phyloP scores from a whole-genome alignment of 1,140 invertebrate genomes.

The Dryas iulia region DNA sequence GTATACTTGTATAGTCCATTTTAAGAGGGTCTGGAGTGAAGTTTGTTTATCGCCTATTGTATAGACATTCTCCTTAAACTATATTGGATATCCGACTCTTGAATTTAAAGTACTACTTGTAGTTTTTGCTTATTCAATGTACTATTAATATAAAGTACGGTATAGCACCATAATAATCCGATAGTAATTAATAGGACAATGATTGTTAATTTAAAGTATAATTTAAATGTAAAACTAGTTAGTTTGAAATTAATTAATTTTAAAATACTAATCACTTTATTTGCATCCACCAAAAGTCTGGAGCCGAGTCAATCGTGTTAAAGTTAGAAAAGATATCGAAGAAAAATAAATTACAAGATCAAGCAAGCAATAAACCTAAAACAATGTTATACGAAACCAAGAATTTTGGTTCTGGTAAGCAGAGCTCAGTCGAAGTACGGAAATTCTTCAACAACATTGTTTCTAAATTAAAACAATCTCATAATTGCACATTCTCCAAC shows the following conservation, averaged over 20 bases:
- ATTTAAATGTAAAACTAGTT: too few relatives aligned
- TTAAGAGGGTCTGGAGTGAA: conserved; percentile 29
- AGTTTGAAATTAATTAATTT: too few relatives aligned
- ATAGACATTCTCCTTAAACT: conserved; percentile 11
- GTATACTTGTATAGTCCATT: conserved; percentile 58
- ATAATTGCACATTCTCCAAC: conserved; percentile 78
- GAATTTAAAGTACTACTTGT: background rate
- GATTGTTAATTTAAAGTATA: too few relatives aligned
- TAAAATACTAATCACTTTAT: background rate
- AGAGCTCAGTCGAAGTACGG: conserved; percentile 63
- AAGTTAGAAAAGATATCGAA: conserved; percentile 9
- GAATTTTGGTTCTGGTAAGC: conserved; percentile 70
- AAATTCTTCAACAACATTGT: conserved; percentile 77
- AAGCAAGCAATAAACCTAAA: conserved; percentile 61
- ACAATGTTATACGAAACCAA: conserved; percentile 73
- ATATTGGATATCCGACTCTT: conserved; percentile 2
- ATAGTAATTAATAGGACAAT: too few relatives aligned
- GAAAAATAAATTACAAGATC: conserved; percentile 50
- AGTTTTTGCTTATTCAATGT: too few relatives aligned
- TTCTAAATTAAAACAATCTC: conserved; percentile 80
- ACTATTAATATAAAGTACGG: too few relatives aligned
- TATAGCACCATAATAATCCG: too few relatives aligned
- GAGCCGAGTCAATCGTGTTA: conserved; percentile 22
- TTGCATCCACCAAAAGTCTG: too few relatives aligned
- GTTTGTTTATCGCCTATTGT: conserved; percentile 26